Evolutionary conservation across 2,113 vertebrate genomes (phyloP), one percentile per base, ranked within the genome.

Genomic region (Holacanthus passer): DNA sequence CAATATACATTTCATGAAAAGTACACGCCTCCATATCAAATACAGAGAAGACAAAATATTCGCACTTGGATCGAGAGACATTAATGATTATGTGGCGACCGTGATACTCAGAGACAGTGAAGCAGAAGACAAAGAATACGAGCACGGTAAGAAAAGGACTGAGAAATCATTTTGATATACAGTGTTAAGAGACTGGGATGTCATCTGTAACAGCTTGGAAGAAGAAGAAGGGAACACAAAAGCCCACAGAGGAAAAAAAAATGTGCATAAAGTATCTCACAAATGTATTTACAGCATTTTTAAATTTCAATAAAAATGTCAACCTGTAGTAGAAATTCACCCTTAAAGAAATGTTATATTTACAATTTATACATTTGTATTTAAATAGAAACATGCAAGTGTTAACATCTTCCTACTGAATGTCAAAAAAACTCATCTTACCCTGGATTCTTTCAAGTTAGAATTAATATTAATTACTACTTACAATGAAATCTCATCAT

Each of bases 331-430:
- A 95, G 89, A 95, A 96, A 95, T 94, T 89, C 90, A 94, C 93
- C 93, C 92, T 94, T 93, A 94, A 94, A 94, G 94, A 95, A 93
- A 94, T 88, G 89, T 91, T 90, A 84, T 95, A 95, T 96, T 91
- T 95, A 95, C 95, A 95, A 87, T 95, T 93, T 95, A 83, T 95
- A 95, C 94, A 96, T 79, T 85, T 92, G 90, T 91, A 93, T 94
- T 95, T 95, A 95, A 95, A 94, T 95, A 95, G 91, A 95, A 95
- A 95, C 95, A 95, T 95, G 94, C 95, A 93, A 93, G 92, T 94
- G 93, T 95, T 94, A 92, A 91, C 92, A 87, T 88, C 88, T 91
- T 90, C 88, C 92, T 91, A 92, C 55, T 87, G 81, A 90, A 93
- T 81, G 85, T 90, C 85, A 79, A 90, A 83, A 83, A 91, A 70